Conservation (phyloP, 2,888 invertebrate species). For the Bombylius major region DNA sequence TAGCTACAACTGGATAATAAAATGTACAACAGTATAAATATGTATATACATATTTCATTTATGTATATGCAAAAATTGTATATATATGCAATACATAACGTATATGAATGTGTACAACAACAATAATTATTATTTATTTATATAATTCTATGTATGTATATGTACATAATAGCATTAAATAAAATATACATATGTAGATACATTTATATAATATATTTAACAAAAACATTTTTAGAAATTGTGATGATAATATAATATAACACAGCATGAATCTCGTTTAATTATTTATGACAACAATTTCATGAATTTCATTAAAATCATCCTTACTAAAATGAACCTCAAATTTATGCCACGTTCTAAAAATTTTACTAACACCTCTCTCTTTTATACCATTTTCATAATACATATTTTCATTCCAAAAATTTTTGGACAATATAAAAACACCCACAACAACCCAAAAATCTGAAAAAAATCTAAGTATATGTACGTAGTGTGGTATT, state of each 20-base stretch:
- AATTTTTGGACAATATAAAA: too few relatives aligned
- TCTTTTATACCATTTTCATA: background rate
- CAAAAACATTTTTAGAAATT: background rate
- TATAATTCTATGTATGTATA: background rate
- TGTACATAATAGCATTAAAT: background rate
- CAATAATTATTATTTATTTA: background rate
- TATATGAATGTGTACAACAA: background rate
- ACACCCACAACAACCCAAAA: too few relatives aligned
- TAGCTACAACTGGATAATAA: background rate
- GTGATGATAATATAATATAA: background rate
- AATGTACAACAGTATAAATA: background rate
- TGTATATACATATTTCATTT: too few relatives aligned
- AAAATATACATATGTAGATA: background rate
- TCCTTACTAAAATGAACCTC: constrained; percentile 7
- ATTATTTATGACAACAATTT: constrained; percentile 30
- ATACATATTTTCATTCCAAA: too few relatives aligned
- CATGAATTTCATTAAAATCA: constrained; percentile 30
- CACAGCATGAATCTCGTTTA: constrained; percentile 21
- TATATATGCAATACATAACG: too few relatives aligned
- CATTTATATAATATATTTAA: background rate
- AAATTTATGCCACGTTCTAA: constrained; percentile 4
- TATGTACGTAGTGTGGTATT: too few relatives aligned
- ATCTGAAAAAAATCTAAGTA: too few relatives aligned
- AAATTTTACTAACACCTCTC: too few relatives aligned
- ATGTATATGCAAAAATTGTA: too few relatives aligned